phyloP scores from a whole-genome alignment of 2,888 invertebrate species.

The Drosophila kambysellisi region DNA sequence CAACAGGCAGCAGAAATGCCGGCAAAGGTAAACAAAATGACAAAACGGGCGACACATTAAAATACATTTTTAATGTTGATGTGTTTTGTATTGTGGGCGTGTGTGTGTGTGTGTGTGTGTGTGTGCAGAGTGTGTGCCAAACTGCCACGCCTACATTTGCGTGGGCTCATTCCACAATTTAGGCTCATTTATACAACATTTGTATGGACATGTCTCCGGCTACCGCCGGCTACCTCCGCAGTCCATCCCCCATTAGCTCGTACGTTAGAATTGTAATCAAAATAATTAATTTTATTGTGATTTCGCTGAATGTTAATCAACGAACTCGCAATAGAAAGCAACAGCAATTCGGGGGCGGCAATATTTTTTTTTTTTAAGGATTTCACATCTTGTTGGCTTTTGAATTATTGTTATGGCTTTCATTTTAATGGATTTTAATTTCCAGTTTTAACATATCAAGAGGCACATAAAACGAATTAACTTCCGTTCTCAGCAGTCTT shows the following conservation, averaged over 20 bases:
- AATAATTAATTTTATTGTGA: conserved; percentile 77
- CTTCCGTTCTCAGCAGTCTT: background rate
- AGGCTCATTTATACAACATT: conserved; percentile 33
- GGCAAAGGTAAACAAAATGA: conserved; percentile 51
- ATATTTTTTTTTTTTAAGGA: conserved; percentile 13
- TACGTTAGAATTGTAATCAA: conserved; percentile 71
- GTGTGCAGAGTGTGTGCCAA: conserved; percentile 19
- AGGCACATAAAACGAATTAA: conserved; percentile 7
- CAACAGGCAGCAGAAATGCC: conserved; percentile 59
- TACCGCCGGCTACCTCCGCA: conserved; percentile 23
- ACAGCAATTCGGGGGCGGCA: conserved; percentile 6
- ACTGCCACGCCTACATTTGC: conserved; percentile 37
- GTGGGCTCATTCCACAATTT: conserved; percentile 17
- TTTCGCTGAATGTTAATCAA: conserved; percentile 65
- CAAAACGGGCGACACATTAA: conserved; percentile 71
- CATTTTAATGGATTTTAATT: conserved; percentile 66
- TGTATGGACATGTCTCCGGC: conserved; percentile 41
- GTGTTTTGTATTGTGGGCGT: conserved; percentile 37
- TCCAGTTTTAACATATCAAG: conserved; percentile 39
- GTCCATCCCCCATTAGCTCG: conserved; percentile 6
- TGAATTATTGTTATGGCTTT: conserved; percentile 64
- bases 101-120: conserved; percentile 21
- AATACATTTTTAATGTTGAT: conserved; percentile 78
- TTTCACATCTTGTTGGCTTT: conserved; percentile 28
- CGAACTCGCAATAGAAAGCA: conserved; percentile 17